Evolutionary conservation across 1,140 invertebrate genomes (phyloP).

Genomic region (Drosophila repleta): DNA sequence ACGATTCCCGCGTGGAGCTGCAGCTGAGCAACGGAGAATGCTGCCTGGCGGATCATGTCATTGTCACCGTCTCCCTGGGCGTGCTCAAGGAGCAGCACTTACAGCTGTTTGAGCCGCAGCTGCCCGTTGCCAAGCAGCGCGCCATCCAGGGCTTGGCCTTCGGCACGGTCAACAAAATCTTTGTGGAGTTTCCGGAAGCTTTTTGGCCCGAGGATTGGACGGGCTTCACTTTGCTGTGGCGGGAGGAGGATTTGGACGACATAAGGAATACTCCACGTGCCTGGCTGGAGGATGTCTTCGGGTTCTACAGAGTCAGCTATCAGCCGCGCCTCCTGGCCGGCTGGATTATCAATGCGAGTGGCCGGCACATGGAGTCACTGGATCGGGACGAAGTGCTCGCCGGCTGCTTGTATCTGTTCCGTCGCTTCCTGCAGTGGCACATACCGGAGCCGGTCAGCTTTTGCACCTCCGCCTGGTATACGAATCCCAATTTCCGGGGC

Average conservation of each 20-base stretch:
- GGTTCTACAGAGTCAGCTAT: constrained; percentile 87
- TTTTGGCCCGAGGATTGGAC: constrained; percentile 88
- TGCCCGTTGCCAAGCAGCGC: constrained; percentile 87
- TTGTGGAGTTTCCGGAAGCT: constrained; percentile 87
- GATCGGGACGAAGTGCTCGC: constrained; percentile 84
- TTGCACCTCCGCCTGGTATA: constrained; percentile 86
- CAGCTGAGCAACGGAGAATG: constrained; percentile 86
- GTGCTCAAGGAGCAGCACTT: constrained; percentile 87
- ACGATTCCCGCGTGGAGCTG: constrained; percentile 82
- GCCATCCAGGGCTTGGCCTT: constrained; percentile 88
- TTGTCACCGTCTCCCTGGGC: constrained; percentile 88
- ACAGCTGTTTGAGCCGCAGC: constrained; percentile 86
- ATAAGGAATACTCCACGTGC: constrained; percentile 84
- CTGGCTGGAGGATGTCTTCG: constrained; percentile 88
- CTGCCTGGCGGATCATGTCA: constrained; percentile 87
- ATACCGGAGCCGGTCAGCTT: constrained; percentile 72
- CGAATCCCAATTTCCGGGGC: constrained; percentile 88
- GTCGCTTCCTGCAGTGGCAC: constrained; percentile 80
- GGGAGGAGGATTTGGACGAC: constrained; percentile 85
- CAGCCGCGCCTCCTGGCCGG: constrained; percentile 88
- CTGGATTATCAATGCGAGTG: constrained; percentile 86
- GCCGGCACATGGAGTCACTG: constrained; percentile 86
- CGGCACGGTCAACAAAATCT: constrained; percentile 91
- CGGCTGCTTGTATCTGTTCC: constrained; percentile 84
- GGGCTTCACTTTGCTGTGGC: constrained; percentile 86